Base-by-base conservation (phyloP, 2,888 invertebrate genomes). In the Mythimna lalbum region DNA sequence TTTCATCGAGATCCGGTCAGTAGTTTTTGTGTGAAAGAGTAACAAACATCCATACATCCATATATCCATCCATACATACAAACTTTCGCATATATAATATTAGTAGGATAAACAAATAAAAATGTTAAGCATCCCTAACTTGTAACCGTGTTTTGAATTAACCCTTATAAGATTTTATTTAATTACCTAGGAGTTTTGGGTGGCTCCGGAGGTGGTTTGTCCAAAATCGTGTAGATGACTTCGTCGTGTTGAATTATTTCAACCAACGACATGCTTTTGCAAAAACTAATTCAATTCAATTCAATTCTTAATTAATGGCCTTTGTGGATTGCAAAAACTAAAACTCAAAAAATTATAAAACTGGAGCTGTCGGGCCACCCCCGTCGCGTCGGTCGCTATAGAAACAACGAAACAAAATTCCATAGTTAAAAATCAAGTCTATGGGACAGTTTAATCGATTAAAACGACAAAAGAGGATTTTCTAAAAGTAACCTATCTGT, bases 181-280 rank as follows among this genome's bases (percentile, higher is more conserved):
- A n/a, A 4, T 4, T 88, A 96, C 96, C 95, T 96, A 53, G 96
- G 96, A 4, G 96, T 96, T 85, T 95, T 96, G 23, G 95, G 94
- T 47, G 95, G 93, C 56, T 93, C 92, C 56, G 94, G 94, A 39
- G 93, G 93, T 47, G 94, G 93, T 80, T 95, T 95, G 83, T 95
- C 94, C 63, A 96, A 94, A 75, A 97, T 96, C 65, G 96, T 95
- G 84, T 97, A 97, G 86, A 98, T 97, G 78, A 96, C 96, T 95
- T 98, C 98, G 87, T 97, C 90, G 84, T 97, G 97, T 47, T 96
- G 87, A n/a, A 96, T 94, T 84, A 97, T 97, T 88, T 97, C 96
- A 55, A 97, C 96, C 63, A 97, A 89, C 49, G 97, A 97, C 97
- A 97, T 97, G 49, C 23, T 71, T 64, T 23, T n/a, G n/a, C n/a